phyloP scores from a whole-genome alignment of 2,113 vertebrate species.

The Nibea coibor region DNA sequence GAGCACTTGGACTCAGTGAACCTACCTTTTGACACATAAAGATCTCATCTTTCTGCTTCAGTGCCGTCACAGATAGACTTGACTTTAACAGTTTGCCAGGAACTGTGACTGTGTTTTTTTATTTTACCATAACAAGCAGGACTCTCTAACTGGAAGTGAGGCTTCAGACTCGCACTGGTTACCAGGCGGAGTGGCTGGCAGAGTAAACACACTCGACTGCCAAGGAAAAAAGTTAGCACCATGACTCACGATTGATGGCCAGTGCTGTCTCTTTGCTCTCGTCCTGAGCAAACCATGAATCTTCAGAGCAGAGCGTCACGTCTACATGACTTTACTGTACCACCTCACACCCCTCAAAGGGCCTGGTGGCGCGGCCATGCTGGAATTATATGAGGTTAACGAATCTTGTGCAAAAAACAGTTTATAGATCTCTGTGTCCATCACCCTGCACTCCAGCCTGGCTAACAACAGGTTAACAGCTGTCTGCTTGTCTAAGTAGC shows the following conservation, averaged over 20 bases:
- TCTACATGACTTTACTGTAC: background rate
- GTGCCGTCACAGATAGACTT: background rate
- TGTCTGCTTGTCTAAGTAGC: background rate
- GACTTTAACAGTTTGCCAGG: background rate
- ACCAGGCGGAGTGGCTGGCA: conserved; percentile 6
- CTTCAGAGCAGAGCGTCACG: background rate
- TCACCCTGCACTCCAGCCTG: background rate
- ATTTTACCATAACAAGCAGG: background rate
- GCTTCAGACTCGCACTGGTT: background rate
- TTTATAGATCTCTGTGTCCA: background rate
- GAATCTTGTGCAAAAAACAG: no score
- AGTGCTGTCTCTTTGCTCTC: background rate
- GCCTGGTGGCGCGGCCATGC: no score
- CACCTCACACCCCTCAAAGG: background rate
- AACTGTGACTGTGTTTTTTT: background rate
- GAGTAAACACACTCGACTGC: background rate
- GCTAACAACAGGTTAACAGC: background rate
- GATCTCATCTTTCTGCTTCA: background rate
- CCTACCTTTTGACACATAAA: background rate
- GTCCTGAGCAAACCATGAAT: background rate
- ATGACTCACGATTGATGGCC: background rate
- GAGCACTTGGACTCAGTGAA: background rate
- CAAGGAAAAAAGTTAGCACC: conserved; percentile 32
- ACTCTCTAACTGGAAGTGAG: background rate
- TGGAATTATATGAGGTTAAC: background rate